Evolutionary conservation across 2,113 vertebrate species (phyloP).

Genomic region (Azemiops feae): DNA sequence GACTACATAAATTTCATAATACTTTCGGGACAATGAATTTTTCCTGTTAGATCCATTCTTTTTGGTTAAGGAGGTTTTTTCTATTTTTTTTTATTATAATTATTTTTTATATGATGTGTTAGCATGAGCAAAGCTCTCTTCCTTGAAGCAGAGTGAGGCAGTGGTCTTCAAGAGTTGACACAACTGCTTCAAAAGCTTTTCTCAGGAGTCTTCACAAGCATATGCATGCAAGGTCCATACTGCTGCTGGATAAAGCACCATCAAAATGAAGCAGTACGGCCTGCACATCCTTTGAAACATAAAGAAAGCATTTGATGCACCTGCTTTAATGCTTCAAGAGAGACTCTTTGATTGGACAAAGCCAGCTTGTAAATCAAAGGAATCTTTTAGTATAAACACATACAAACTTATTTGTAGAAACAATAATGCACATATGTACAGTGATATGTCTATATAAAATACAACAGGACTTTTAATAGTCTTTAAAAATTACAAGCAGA

Average conservation of each 20-base stretch:
- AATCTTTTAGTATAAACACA: neutral
- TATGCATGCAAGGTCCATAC: neutral
- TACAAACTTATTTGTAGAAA: neutral
- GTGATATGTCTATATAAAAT: neutral
- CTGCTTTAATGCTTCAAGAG: neutral
- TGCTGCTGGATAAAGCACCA: neutral
- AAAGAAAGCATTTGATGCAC: neutral
- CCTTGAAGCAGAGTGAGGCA: neutral
- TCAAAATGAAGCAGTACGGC: neutral
- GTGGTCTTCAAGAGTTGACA: neutral
- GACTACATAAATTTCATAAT: slow-evolving; percentile 17
- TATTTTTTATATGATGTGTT: neutral
- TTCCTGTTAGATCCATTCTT: slow-evolving; percentile 3
- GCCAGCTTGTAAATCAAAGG: neutral
- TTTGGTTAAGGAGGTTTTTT: neutral
- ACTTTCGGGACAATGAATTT: slow-evolving; percentile 11
- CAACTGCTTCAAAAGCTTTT: neutral
- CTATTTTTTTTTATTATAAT: neutral
- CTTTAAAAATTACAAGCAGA: neutral
- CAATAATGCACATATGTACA: neutral
- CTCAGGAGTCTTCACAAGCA: neutral
- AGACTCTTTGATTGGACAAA: neutral
- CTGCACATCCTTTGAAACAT: neutral
- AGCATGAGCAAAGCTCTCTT: neutral
- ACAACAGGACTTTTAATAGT: neutral